Evolutionary conservation across 1,140 invertebrate species (phyloP), one percentile per base, ranked within the genome.

Genomic region (Oncopeltus fasciatus): DNA sequence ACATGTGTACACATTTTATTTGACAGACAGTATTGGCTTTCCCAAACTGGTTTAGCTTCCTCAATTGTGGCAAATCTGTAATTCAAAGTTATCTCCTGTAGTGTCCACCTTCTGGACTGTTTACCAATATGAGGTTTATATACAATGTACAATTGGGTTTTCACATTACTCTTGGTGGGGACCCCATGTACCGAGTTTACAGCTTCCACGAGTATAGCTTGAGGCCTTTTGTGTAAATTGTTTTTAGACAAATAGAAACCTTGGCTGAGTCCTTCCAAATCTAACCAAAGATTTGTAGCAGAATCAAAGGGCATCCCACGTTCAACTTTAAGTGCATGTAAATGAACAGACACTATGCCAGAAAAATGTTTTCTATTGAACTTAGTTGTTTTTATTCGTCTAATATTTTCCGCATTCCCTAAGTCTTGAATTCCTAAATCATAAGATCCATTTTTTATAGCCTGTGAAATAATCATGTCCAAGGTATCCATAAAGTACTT

Each of bases 401-500:
- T 84, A 21, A 96, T 89, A 69, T 83, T 83, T 70, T 92, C 89
- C 18, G 89, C 88, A 11, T 87, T 85, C 18, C 92, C 93, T 66
- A 97, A 76, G 79, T 97, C 93, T 69, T 78, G 76, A 73, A 95
- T 95, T 66, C 90, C 92, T 72, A 92, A 80, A 75, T 95, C 92
- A 73, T 91, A 95, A 43, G 85, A 69, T 16, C 80, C 80, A 59
- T 75, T 79, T 58, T 81, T 82, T 68, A 90, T 90, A 0, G 90
- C 91, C 72, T 90, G 86, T 51, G 80, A 80, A 33, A 95, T 83
- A 61, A 94, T 90, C 0, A 88, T 87, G 18, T 85, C 81, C 33
- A 99, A 76, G 1, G 94, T 96, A 71, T 96, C 92, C 0, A 90
- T 95, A 72, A 99, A 99, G 74, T 98, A 99, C 68, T 92, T 88